Evolutionary conservation across 2,797 vertebrate species (phyloP).

Genomic region (Hemitrygon akajei): DNA sequence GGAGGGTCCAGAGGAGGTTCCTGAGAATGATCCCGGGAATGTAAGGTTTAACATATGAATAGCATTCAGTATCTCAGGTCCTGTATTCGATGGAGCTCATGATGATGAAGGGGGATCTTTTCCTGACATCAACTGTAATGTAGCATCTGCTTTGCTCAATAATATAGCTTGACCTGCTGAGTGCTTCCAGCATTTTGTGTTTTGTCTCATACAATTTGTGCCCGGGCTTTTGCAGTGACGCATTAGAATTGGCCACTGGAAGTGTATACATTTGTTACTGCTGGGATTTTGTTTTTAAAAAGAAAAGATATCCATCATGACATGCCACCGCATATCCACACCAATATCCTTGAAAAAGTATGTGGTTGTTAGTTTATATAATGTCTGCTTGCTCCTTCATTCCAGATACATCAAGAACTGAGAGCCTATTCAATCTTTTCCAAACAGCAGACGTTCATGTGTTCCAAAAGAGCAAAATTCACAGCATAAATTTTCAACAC

Average conservation of each 20-base stretch:
- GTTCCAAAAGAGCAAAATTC: background rate
- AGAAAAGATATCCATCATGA: conserved; percentile 38
- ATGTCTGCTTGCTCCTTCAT: background rate
- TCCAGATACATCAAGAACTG: background rate
- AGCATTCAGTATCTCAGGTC: no score
- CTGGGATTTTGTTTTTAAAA: conserved; percentile 47
- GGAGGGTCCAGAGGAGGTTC: no score
- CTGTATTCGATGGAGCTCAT: no score
- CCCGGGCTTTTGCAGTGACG: no score
- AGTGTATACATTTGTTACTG: conserved; percentile 40
- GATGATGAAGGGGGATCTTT: no score
- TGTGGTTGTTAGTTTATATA: background rate
- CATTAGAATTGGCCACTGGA: background rate
- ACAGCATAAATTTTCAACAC: background rate
- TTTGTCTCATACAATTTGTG: no score
- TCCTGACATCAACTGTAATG: background rate
- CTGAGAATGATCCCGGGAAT: no score
- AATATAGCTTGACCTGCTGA: no score
- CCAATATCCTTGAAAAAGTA: background rate
- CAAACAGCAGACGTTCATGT: background rate
- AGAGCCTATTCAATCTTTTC: background rate
- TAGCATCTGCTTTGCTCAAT: background rate
- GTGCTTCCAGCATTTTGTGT: no score
- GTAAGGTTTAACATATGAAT: no score
- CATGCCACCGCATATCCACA: background rate